Evolutionary conservation across 2,888 invertebrate genomes (phyloP), one percentile per base, ranked within the genome.

Genomic region (Apamea sordens): DNA sequence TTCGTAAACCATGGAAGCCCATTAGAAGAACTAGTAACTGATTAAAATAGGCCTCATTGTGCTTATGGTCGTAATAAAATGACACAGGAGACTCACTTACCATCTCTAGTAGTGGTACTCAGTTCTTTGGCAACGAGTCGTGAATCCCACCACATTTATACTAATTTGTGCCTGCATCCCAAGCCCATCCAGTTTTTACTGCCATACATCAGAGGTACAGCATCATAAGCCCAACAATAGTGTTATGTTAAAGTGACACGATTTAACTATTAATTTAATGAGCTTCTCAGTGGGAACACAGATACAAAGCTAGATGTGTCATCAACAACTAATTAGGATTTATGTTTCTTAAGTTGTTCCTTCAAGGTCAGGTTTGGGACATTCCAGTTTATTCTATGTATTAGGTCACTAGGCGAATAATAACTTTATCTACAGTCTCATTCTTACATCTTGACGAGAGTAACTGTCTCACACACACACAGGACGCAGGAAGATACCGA

Each of bases 81-180:
- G 5, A 64, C 13, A 28, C 11, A 4, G 28, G n/a, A 44, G 18
- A 50, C 24, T 63, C 4, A 53, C 89, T 89, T 84, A 89, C 90
- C 88, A 86, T 86, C 61, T 77, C 28, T 65, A 69, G 50, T 63
- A 61, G 47, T 50, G 72, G 41, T 76, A 24, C 41, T 71, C 75
- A 32, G 44, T 64, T 76, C 32, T 82, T 68, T 84, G 75, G 44
- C 69, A 69, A 65, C 47, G 36, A 50, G 69, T 59, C n/a, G 44
- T 63, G 13, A 63, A 64, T 59, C 53, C 41, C 18, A 61, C 53
- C 72, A 77, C 78, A 86, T 91, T 87, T 90, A 91, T 91, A 90
- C 79, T 47, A 71, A n/a, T n/a, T n/a, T n/a, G n/a, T n/a, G n/a
- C n/a, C 41, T 59, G 28, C 70, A 86, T 81, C 77, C 70, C 59